Evolutionary conservation across 2,113 vertebrate genomes (phyloP), one percentile per base, ranked within the genome.

Genomic region (Rhynchopsitta pachyrhyncha): DNA sequence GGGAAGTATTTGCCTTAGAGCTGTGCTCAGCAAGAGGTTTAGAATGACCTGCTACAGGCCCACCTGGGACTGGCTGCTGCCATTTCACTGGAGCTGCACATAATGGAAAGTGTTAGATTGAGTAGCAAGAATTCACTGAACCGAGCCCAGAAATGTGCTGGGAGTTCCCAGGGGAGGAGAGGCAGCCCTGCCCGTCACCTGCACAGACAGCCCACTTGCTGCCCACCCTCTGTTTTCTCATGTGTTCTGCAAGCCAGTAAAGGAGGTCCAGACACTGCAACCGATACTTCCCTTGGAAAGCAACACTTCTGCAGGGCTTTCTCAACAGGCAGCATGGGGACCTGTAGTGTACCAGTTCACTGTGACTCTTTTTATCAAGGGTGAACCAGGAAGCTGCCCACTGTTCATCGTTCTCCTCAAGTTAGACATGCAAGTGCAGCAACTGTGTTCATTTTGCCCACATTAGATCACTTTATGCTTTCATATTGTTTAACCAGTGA

Each of bases 101-200:
- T 1, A 4, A 1, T 3, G 3, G 82, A 25, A 13, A 20, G 20
- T 1, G 46, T 9, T 8, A 7, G 44, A 62, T 55, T 1, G 5
- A 28, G 60, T 27, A 5, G 35, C 0, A 8, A 62, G 55, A 49
- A 16, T 31, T 13, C 2, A 5, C 69, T 59, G 64, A 35, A 11
- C 25, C 0, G 0, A 59, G 67, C 19, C 55, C 22, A 6, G 50
- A 44, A 9, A 29, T 3, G 5, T 1, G 0, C 49, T 17, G 67
- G 28, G 11, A 80, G 25, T 15, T 31, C 22, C 68, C 29, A 2
- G 17, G n/a, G 39, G 5, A 55, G 62, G 11, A 78, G 50, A 41
- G 28, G 49, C 55, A 70, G 82, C 71, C 1, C 0, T 29, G 41
- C 64, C 71, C 1, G 0, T 11, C 12, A 75, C 44, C 69, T 35